Evolutionary conservation across 2,888 invertebrate species (phyloP).

Genomic region (Pammene fasciana): DNA sequence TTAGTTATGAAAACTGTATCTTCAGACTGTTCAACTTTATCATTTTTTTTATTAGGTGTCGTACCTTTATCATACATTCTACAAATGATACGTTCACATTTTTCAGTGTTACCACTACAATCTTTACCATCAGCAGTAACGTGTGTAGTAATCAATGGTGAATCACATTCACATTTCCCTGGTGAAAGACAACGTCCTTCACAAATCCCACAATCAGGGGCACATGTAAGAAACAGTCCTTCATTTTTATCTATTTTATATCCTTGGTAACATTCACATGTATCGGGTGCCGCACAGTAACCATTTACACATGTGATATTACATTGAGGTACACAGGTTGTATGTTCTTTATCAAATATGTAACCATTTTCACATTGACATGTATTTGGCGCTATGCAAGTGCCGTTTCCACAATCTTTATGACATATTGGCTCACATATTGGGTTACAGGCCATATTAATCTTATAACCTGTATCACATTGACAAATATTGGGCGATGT

Average conservation of each 20-base stretch:
- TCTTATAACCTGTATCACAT: slow-evolving; percentile 52
- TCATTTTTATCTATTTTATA: slow-evolving; percentile 44
- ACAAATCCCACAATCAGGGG: slow-evolving; percentile 47
- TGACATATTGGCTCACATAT: too few species aligned
- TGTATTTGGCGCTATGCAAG: too few species aligned
- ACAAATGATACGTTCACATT: slow-evolving; percentile 44
- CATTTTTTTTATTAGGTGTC: neutral
- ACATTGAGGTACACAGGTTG: slow-evolving; percentile 45
- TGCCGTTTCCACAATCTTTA: too few species aligned
- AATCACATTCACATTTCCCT: slow-evolving; percentile 66
- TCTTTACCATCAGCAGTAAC: slow-evolving; percentile 34
- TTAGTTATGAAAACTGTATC: neutral
- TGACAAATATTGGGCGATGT: slow-evolving; percentile 67
- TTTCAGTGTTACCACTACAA: slow-evolving; percentile 37
- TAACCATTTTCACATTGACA: slow-evolving; percentile 47
- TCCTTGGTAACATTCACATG: slow-evolving; percentile 54
- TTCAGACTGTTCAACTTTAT: neutral
- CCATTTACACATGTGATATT: slow-evolving; percentile 47
- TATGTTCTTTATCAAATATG: slow-evolving; percentile 15
- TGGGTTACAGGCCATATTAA: too few species aligned
- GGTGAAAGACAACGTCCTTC: slow-evolving; percentile 47
- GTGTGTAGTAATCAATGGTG: slow-evolving; percentile 43
- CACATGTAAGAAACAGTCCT: slow-evolving; percentile 40
- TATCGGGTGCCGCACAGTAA: slow-evolving; percentile 48
- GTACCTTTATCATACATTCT: slow-evolving; percentile 1